Evolutionary conservation across 1,140 invertebrate genomes (phyloP).

Genomic region (Musca domestica): DNA sequence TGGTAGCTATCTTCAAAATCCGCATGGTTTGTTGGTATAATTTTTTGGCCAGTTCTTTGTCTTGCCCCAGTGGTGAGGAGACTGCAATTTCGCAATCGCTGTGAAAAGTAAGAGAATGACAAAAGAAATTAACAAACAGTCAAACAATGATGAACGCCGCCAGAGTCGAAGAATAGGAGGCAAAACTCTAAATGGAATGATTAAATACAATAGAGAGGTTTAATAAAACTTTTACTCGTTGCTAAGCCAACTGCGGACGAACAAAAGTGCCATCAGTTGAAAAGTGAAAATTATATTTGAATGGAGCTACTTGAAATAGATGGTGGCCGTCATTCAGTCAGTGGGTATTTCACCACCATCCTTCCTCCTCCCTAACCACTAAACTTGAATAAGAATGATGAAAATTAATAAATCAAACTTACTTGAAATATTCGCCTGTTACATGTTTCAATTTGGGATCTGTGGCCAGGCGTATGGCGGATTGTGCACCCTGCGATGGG

Average conservation of each 20-base stretch:
- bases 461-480: slow-evolving; percentile 63
- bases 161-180: slow-evolving; percentile 1
- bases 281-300: too few relatives aligned
- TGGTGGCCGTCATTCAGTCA: too few relatives aligned
- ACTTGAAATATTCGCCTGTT: slow-evolving; percentile 68
- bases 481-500: slow-evolving; percentile 66
- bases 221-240: too few relatives aligned
- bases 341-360: too few relatives aligned
- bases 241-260: too few relatives aligned
- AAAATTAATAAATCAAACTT: slow-evolving; percentile 36
- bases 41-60: slow-evolving; percentile 57
- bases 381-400: not conserved
- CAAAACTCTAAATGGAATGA: not conserved
- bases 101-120: slow-evolving; percentile 27
- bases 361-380: too few relatives aligned
- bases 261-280: too few relatives aligned
- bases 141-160: slow-evolving; percentile 1
- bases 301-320: too few relatives aligned
- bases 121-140: slow-evolving; percentile 19
- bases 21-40: slow-evolving; percentile 57
- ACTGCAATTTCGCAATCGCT: slow-evolving; percentile 60
- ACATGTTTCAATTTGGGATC: slow-evolving; percentile 59
- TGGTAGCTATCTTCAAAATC: slow-evolving; percentile 45
- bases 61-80: slow-evolving; percentile 56
- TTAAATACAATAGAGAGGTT: too few relatives aligned